Evolutionary conservation across 2,888 invertebrate species (phyloP), one percentile per base, ranked within the genome.

Genomic region (Miltochrista miniata): DNA sequence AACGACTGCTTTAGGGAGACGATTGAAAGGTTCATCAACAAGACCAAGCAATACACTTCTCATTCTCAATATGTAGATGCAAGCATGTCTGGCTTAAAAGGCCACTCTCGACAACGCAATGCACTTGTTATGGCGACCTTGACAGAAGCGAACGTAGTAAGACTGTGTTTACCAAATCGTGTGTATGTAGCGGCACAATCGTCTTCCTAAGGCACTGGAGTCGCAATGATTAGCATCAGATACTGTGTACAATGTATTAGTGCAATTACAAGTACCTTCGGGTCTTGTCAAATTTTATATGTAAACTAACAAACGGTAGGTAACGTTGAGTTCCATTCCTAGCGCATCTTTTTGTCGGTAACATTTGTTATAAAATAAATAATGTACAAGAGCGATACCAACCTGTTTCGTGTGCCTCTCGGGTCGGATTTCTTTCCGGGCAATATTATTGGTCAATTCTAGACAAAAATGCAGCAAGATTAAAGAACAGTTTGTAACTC

Each of bases 241-340:
- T 69, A 74, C 78, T 74, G 76, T 74, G 76, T 63, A 64, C 69
- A 74, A 74, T 73, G 76, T 73, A 65, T 79, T 81, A 78, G 85
- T 83, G 86, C 85, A 85, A 86, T 81, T 81, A 77, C 73, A 24
- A 24, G 18, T 24, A 24, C 18, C 5, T 24, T 24, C 18, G 18
- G 5, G 3, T 24, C 18, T 76, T 74, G 77, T 79, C 76, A 74
- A 69, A 65, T 72, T 73, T 66, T 74, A 73, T 69, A 59, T 62
- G 59, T 36, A 13, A 9, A 1, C 4, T 35, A 13, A 35, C 35
- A 2, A 8, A 13, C 1, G 35, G 46, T 51, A 58, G n/a, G n/a
- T n/a, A n/a, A n/a, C n/a, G n/a, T n/a, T n/a, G n/a, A n/a, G n/a
- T n/a, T n/a, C n/a, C n/a, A n/a, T n/a, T n/a, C n/a, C n/a, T n/a